Evolutionary conservation across 2,888 invertebrate species (phyloP).

Genomic region (Liopterus haemorrhoidalis): DNA sequence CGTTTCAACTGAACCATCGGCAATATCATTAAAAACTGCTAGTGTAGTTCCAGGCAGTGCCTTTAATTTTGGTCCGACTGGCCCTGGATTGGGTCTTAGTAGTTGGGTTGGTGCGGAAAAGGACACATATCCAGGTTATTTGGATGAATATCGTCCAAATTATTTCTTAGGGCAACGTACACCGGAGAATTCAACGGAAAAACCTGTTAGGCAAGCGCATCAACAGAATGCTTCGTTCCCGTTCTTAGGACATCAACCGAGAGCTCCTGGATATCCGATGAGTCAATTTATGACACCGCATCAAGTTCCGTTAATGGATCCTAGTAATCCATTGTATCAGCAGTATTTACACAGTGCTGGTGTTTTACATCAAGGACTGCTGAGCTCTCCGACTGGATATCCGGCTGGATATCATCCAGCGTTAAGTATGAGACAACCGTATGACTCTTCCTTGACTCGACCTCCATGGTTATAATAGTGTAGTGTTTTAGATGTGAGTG

Average conservation of each 20-base stretch:
- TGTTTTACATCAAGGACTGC: constrained; percentile 48
- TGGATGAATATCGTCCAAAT: constrained; percentile 63
- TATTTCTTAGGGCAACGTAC: constrained; percentile 50
- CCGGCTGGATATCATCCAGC: constrained; percentile 58
- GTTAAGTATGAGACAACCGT: constrained; percentile 66
- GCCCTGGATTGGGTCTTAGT: constrained; percentile 52
- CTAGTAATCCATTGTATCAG: constrained; percentile 51
- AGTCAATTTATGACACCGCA: constrained; percentile 55
- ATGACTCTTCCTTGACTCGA: constrained; percentile 61
- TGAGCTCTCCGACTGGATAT: constrained; percentile 51
- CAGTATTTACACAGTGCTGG: constrained; percentile 58
- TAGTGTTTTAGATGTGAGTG: constrained; percentile 19
- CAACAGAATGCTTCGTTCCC: constrained; percentile 45
- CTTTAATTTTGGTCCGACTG: constrained; percentile 73
- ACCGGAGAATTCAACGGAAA: constrained; percentile 48
- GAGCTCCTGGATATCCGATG: constrained; percentile 50
- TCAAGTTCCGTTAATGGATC: constrained; percentile 53
- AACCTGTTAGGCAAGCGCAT: constrained; percentile 48
- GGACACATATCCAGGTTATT: constrained; percentile 60
- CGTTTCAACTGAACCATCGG: constrained; percentile 41
- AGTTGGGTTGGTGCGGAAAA: constrained; percentile 59
- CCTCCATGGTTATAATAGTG: constrained; percentile 60
- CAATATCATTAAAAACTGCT: constrained; percentile 60
- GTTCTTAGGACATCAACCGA: constrained; percentile 42
- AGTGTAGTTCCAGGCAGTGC: constrained; percentile 76